Base-by-base conservation (phyloP, 2,113 vertebrate genomes). In the Lethenteron reissneri region DNA sequence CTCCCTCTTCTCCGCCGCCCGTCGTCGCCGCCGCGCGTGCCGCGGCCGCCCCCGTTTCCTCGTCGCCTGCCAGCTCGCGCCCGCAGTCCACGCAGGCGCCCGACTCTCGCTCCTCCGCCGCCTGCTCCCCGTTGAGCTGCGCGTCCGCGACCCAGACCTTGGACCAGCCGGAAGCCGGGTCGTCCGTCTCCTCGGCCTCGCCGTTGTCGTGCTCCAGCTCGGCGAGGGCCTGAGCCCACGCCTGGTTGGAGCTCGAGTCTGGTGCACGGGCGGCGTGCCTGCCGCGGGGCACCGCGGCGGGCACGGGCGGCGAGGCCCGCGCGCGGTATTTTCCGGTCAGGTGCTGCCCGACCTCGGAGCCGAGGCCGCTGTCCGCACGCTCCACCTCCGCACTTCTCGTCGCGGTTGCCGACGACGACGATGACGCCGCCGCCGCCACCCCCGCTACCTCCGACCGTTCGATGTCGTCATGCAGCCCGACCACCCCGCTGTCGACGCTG, bases 401-500 rank as follows among this genome's bases (percentile, higher is more conserved):
- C 25, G 64, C 8, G n/a, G 60, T 14, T 64, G 60, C 17, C 17
- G 64, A 17, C 25, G 64, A 17, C 25, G n/a, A 17, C n/a, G 64
- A 11, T n/a, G n/a, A n/a, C 64, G 25, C n/a, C 25, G 25, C 80
- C 6, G 70, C 70, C 10, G 56, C 74, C 62, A 81, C 81, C 10
- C 82, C 80, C 0, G 81, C 80, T 58, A 83, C 80, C 56, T 88
- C 87, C 4, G 80, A 77, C 3, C 79, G 77, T 1, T 81, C 80
- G 10, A 41, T 75, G 73, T 84, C 84, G 12, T 90, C 85, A 0
- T 81, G 84, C 72, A 88, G 79, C 0, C 87, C 86, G 9, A 88
- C 85, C 2, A 94, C 85, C 1, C 87, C 87, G 0, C 89, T 92
- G 85, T 90, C 89, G 0, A 85, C 83, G 58, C 89, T 94, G 76